Percentiles rank a stretch among this genome's conserved stretches.
These are phyloP conservation scores for Eueides isabella DNA, from an alignment of 1,140 invertebrate genomes.

Conservation along the genomic window DNA sequence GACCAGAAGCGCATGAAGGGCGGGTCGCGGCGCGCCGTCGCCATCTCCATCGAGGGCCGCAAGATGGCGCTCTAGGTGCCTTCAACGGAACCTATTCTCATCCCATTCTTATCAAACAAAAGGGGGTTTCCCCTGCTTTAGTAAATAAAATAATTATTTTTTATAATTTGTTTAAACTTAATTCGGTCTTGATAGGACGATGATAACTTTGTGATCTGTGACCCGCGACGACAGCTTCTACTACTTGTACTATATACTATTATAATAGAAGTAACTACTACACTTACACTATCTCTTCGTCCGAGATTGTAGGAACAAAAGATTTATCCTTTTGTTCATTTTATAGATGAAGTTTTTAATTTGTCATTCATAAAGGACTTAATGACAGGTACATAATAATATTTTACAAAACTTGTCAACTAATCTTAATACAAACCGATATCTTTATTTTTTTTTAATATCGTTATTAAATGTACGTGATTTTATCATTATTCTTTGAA, in stretches of 20 bases:
- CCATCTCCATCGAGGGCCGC: constrained; percentile 97
- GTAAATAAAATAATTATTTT: too few relatives aligned
- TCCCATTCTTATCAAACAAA: too few relatives aligned
- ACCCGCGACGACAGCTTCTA: not conserved
- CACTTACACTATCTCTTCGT: not conserved
- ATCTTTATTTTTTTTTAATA: not conserved
- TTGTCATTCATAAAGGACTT: not conserved
- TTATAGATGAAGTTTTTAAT: not conserved
- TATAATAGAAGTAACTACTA: too few relatives aligned
- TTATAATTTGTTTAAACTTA: too few relatives aligned
- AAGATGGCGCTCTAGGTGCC: constrained; percentile 92
- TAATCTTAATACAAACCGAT: not conserved
- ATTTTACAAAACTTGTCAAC: not conserved
- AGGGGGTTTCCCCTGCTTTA: too few relatives aligned
- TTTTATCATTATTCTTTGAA: not conserved
- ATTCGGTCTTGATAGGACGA: too few relatives aligned
- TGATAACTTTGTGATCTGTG: too few relatives aligned
- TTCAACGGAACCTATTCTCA: too few relatives aligned
- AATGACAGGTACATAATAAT: not conserved
- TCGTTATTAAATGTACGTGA: not conserved
- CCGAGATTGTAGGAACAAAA: not conserved
- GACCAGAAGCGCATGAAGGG: constrained; percentile 92
- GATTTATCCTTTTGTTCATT: not conserved
- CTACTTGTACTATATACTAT: too few relatives aligned
- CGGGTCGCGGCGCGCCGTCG: constrained; percentile 89